These are phyloP conservation scores for Anseranas semipalmata DNA, from an alignment of 2,113 vertebrate genomes.

Conservation along the genomic window DNA sequence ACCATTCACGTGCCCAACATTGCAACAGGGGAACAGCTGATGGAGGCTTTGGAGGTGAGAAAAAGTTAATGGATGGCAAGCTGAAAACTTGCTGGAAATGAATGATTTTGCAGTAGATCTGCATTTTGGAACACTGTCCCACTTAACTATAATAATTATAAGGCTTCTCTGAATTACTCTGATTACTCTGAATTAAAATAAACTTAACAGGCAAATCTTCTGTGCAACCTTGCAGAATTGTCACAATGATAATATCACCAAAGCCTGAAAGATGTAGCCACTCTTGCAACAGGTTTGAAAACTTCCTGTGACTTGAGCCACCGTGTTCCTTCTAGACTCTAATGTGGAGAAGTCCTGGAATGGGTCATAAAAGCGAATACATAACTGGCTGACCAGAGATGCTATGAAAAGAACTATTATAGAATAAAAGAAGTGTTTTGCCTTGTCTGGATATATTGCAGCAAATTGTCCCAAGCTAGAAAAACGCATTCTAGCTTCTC, in stretches of 20 bases:
- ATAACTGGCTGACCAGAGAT: background rate
- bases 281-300: background rate
- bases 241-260: rapidly evolving
- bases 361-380: background rate
- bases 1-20: constrained; percentile 96
- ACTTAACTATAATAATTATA: background rate
- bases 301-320: background rate
- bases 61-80: background rate
- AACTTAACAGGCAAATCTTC: background rate
- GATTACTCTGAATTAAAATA: too few relatives aligned
- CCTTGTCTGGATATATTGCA: background rate
- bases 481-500: background rate
- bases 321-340: background rate
- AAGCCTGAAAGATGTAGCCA: background rate
- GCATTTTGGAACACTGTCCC: background rate
- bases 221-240: background rate
- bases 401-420: background rate
- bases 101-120: background rate
- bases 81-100: background rate
- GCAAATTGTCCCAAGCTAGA: background rate
- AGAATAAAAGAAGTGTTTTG: background rate
- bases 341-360: background rate
- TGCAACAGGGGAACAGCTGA: constrained; percentile 85
- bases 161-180: background rate
- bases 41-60: constrained; percentile 89